Conservation (phyloP, 2,888 invertebrate species). For the Coenonympha arcania region DNA sequence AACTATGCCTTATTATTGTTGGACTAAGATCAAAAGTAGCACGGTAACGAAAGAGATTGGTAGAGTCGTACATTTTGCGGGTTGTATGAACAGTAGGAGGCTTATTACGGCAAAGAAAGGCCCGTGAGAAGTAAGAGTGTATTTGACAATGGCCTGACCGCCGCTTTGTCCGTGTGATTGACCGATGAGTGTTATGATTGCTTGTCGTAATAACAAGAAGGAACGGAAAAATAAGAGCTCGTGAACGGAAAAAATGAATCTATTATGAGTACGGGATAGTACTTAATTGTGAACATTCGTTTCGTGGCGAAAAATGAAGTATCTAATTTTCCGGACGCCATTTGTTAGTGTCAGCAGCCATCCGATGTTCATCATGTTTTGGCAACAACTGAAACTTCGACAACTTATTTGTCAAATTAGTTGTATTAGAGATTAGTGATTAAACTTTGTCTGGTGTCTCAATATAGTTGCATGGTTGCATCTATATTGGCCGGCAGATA, state of each 20-base stretch:
- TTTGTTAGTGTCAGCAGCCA: background rate
- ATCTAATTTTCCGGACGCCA: background rate
- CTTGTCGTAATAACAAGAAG: constrained; percentile 16
- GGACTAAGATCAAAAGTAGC: background rate
- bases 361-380: background rate
- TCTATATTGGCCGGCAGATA: no score
- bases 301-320: constrained; percentile 1
- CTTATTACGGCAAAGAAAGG: constrained; percentile 36
- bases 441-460: no score
- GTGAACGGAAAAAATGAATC: constrained; percentile 22
- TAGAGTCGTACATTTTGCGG: background rate
- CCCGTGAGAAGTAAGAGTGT: constrained; percentile 39
- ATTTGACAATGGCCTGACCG: constrained; percentile 37
- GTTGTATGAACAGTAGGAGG: constrained; percentile 36
- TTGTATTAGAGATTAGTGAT: no score
- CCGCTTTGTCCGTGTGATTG: constrained; percentile 36
- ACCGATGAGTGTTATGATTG: constrained; percentile 33
- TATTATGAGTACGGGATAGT: constrained; percentile 12
- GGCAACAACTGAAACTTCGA: no score
- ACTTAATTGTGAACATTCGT: constrained; percentile 24
- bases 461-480: no score
- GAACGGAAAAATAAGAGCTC: constrained; percentile 12
- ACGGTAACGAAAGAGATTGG: background rate
- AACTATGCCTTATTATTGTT: background rate
- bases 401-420: no score